phyloP scores from a whole-genome alignment of 2,113 vertebrate genomes.

The Manacus vitellinus region DNA sequence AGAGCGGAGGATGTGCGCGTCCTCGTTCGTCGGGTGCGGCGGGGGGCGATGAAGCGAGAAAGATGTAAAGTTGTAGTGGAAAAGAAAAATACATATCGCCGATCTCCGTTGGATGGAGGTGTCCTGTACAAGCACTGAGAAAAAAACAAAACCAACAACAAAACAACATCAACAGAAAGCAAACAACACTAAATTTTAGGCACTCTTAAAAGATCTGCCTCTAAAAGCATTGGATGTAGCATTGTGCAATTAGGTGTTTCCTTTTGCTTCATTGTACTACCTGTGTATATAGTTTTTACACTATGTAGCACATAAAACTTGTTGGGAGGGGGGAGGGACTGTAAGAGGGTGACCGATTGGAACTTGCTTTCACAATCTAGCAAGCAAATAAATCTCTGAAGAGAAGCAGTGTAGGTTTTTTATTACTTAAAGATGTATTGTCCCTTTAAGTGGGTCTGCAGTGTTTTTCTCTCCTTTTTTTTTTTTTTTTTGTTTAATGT shows the following conservation, averaged over 20 bases:
- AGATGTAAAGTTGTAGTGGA: slow-evolving; percentile 73
- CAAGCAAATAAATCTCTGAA: slow-evolving; percentile 78
- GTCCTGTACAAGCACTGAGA: slow-evolving; percentile 91
- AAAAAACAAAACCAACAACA: slow-evolving; percentile 9
- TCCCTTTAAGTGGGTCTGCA: slow-evolving; percentile 63
- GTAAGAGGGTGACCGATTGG: slow-evolving; percentile 17
- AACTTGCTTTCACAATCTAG: slow-evolving; percentile 70
- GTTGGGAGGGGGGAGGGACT: slow-evolving; percentile 39
- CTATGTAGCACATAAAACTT: slow-evolving; percentile 95
- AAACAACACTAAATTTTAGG: slow-evolving; percentile 89
- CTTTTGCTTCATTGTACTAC: slow-evolving; percentile 95
- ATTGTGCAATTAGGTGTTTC: slow-evolving; percentile 97
- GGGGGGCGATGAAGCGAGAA: slow-evolving; percentile 80
- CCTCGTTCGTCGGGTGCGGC: slow-evolving; percentile 76
- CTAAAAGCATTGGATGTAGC: slow-evolving; percentile 97
- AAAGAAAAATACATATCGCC: slow-evolving; percentile 81
- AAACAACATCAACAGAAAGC: background rate
- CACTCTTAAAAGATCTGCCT: slow-evolving; percentile 92
- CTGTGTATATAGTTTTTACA: slow-evolving; percentile 93
- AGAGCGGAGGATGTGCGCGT: slow-evolving; percentile 77
- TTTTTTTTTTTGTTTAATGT: background rate
- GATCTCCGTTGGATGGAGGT: slow-evolving; percentile 79
- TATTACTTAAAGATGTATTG: slow-evolving; percentile 80
- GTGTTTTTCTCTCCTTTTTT: background rate
- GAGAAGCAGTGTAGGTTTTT: slow-evolving; percentile 83